phyloP scores from a whole-genome alignment of 2,888 invertebrate species.

The Tetranychus piercei region DNA sequence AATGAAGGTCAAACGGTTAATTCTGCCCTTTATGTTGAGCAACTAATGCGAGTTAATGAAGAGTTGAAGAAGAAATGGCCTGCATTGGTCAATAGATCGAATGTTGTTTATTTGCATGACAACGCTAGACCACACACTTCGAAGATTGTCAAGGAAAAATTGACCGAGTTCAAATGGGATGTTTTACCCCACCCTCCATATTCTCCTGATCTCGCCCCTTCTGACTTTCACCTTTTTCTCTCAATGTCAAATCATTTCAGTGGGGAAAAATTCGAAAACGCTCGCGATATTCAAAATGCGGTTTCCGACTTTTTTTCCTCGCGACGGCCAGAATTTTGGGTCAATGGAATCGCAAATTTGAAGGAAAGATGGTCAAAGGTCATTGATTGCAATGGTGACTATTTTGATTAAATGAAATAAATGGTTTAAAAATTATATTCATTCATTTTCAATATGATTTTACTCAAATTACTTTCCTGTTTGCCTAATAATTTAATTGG shows the following conservation, averaged over 20 bases:
- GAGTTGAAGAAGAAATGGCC: not conserved
- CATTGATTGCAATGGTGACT: not conserved
- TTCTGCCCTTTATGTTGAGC: conserved; percentile 18
- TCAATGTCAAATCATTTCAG: not conserved
- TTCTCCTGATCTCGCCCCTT: conserved; percentile 24
- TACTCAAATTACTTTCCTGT: too few species aligned
- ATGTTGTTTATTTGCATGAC: conserved; percentile 24
- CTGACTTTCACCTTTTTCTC: conserved; percentile 14
- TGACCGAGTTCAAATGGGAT: conserved; percentile 20
- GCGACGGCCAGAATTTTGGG: not conserved
- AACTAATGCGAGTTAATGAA: too few species aligned
- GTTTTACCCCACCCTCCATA: conserved; percentile 25
- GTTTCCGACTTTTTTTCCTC: not conserved
- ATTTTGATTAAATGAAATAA: not conserved
- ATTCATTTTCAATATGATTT: too few species aligned
- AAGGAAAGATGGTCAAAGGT: not conserved
- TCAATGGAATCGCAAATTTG: not conserved
- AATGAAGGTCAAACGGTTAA: conserved; percentile 21
- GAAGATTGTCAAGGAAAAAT: conserved; percentile 22
- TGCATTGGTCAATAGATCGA: conserved; percentile 14
- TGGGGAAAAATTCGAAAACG: not conserved
- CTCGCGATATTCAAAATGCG: not conserved
- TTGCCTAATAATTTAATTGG: too few species aligned
- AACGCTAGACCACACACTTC: conserved; percentile 25
- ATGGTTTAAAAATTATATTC: too few species aligned